Evolutionary conservation across 2,797 vertebrate species (phyloP), one percentile per base, ranked within the genome.

Genomic region (Hylomyscus alleni): DNA sequence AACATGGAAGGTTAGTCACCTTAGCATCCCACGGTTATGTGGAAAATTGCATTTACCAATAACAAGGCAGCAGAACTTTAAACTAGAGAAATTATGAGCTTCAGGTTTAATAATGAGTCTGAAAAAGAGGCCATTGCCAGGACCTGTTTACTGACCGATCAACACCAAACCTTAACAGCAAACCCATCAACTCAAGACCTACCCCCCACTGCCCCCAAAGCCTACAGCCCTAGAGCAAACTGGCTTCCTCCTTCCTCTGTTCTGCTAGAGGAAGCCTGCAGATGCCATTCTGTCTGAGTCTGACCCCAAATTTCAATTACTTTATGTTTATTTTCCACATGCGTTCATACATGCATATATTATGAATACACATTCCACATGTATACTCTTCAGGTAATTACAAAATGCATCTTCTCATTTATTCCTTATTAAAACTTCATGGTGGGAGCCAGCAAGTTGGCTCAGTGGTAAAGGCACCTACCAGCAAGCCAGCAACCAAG

Each of bases 21-120:
- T 14, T 34, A 2, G 22, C 3, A 1, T 3, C 3, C 5, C 15
- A 7, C 1, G 0, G 3, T 4, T 13, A 8, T 0, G 0, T 26
- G 26, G 76, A 83, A 52, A 31, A 13, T 7, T 4, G 37, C 1
- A 15, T 52, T 26, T 40, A 40, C n/a, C 0, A 1, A 17, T 20
- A 17, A 6, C 69, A 22, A 65, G 22, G 24, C 8, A 6, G 34
- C 62, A 72, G 80, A 67, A 31, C 47, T 24, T 60, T 58, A 58
- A 75, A 34, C 34, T 10, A 13, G 37, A 83, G 29, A 3, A 26
- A 85, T 31, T n/a, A 7, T 15, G 76, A 90, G 40, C n/a, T 72
- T 3, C 15, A 1, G 13, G n/a, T 3, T 6, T 9, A 15, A 58
- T 15, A 24, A 19, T 47, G 3, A 19, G 19, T 44, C 44, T 24